Conservation (phyloP, 2,888 invertebrate species). For the Monochamus alternatus region DNA sequence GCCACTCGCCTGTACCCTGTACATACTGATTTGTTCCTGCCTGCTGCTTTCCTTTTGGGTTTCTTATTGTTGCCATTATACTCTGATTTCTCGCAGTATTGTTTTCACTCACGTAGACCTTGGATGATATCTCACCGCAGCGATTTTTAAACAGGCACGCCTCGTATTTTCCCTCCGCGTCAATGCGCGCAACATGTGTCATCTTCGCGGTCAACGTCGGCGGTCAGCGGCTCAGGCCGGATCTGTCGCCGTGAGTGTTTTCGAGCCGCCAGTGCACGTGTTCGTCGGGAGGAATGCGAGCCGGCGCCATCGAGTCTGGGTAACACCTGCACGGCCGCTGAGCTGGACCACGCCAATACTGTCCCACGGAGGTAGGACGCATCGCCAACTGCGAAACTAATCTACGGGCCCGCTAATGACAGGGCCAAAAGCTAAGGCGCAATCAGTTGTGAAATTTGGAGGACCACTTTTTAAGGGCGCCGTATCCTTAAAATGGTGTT, state of each 20-base stretch:
- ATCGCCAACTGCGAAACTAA: constrained; percentile 37
- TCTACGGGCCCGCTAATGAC: constrained; percentile 2
- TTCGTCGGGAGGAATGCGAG: constrained; percentile 74
- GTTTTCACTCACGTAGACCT: too few relatives aligned
- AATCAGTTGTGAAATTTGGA: neutral
- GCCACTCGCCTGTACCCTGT: too few relatives aligned
- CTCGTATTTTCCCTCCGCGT: neutral
- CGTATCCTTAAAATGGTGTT: too few relatives aligned
- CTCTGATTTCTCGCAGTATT: too few relatives aligned
- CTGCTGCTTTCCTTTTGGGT: too few relatives aligned
- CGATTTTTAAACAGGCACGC: too few relatives aligned
- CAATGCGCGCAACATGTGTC: neutral
- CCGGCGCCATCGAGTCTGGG: constrained; percentile 78
- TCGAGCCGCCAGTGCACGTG: constrained; percentile 67
- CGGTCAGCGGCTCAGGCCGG: constrained; percentile 40
- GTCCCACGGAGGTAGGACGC: constrained; percentile 60
- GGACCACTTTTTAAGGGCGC: too few relatives aligned
- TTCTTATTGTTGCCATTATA: too few relatives aligned
- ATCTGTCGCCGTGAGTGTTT: constrained; percentile 30
- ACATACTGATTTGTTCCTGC: too few relatives aligned
- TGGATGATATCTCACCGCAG: too few relatives aligned
- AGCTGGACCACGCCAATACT: constrained; percentile 64
- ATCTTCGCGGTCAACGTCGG: neutral
- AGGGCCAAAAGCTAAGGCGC: neutral
- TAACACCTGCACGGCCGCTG: constrained; percentile 75